These are phyloP conservation scores for Pherbina coryleti DNA, from an alignment of 2,888 invertebrate species.

Conservation along the genomic window DNA sequence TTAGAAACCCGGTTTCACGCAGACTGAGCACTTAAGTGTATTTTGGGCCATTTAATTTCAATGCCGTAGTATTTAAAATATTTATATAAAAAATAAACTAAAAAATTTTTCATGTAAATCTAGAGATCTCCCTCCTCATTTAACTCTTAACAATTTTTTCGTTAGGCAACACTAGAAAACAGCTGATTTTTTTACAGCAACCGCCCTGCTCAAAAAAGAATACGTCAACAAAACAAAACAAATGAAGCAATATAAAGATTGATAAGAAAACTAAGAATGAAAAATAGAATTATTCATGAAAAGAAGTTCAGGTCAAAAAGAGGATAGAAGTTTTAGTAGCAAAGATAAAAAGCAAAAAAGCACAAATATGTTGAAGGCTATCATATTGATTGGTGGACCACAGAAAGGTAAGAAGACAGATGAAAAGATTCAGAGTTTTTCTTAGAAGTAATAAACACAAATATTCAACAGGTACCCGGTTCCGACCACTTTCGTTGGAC, in stretches of 20 bases:
- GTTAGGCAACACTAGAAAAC: too few species aligned
- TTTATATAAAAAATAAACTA: too few species aligned
- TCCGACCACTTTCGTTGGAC: conserved; percentile 95
- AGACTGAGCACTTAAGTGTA: too few species aligned
- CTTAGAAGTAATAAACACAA: too few species aligned
- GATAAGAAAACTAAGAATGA: conserved; percentile 26
- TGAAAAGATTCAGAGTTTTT: not conserved
- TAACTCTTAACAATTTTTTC: too few species aligned
- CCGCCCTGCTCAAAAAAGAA: not conserved
- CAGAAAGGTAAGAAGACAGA: conserved; percentile 83
- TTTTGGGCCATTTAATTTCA: too few species aligned
- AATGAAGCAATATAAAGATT: conserved; percentile 22
- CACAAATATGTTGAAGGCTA: conserved; percentile 80
- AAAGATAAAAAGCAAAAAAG: not conserved
- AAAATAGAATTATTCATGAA: not conserved
- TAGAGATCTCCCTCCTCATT: too few species aligned
- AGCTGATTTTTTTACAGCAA: not conserved
- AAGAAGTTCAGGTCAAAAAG: conserved; percentile 33
- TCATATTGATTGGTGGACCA: conserved; percentile 93
- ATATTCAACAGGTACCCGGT: conserved; percentile 85
- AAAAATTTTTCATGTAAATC: too few species aligned
- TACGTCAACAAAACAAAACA: conserved; percentile 24
- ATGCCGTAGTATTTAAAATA: too few species aligned
- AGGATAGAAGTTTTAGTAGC: conserved; percentile 40
- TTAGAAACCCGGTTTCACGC: too few species aligned